These are phyloP conservation scores for Carpatolechia fugitivella DNA, from an alignment of 2,888 invertebrate genomes.

Conservation along the genomic window DNA sequence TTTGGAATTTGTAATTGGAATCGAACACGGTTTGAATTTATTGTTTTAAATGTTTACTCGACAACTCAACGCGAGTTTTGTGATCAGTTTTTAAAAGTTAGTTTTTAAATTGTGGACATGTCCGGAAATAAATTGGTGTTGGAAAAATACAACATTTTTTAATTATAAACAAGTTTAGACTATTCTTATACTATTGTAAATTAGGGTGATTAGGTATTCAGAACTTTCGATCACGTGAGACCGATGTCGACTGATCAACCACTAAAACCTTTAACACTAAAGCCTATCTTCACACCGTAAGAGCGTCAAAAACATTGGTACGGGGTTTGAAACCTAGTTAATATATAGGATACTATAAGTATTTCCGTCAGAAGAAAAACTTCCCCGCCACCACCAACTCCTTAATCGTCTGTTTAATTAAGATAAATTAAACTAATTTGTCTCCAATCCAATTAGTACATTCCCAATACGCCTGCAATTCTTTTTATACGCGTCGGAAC, in stretches of 20 bases:
- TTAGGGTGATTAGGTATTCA: too few species aligned
- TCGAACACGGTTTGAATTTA: conserved; percentile 16
- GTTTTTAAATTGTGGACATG: neutral
- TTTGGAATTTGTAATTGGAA: conserved; percentile 28
- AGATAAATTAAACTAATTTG: conserved; percentile 12
- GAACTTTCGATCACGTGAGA: too few species aligned
- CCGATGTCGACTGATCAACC: too few species aligned
- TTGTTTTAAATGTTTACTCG: conserved; percentile 10
- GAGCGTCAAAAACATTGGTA: too few species aligned
- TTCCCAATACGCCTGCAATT: neutral
- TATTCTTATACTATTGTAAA: too few species aligned
- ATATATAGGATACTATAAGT: too few species aligned
- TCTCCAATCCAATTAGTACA: conserved; percentile 10
- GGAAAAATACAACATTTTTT: neutral
- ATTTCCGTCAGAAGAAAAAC: neutral
- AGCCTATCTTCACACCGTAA: too few species aligned
- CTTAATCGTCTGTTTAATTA: neutral
- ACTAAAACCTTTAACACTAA: too few species aligned
- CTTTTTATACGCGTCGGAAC: conserved; percentile 39
- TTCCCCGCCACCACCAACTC: neutral
- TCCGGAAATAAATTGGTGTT: neutral
- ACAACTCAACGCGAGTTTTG: neutral
- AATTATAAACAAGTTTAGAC: too few species aligned
- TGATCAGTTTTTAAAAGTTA: neutral
- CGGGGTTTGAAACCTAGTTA: too few species aligned